Evolutionary conservation across 2,888 invertebrate genomes (phyloP), one percentile per base, ranked within the genome.

Genomic region (Boloria euphrosyne): DNA sequence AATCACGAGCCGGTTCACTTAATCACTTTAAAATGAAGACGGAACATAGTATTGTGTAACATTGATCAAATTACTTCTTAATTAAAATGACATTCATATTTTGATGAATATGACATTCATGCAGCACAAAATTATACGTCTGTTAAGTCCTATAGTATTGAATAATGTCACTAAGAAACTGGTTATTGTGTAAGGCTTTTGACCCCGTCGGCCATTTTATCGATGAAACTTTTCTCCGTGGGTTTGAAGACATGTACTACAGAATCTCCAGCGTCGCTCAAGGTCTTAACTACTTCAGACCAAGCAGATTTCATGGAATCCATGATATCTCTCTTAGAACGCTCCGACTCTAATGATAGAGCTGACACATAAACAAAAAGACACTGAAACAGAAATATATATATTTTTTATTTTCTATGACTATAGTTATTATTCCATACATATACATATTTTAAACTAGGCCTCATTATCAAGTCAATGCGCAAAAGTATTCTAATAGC

Each of bases 161-260:
- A 63, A 55, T 58, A 47, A 38, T 27, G 52, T 46, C 22, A 43
- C 43, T 50, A 10, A 38, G 14, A 54, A 64, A 63, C 51, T 38
- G 71, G 72, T 82, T 83, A 84, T 73, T 84, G 73, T 17, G 76
- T 70, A 44, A 87, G 70, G 62, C 70, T 75, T 69, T 87, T 89
- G 53, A 89, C 69, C 31, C 81, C 80, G 67, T 89, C 89, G 6
- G 85, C 80, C 76, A 89, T 77, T 75, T 89, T 89, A 70, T 85
- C 82, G 4, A 87, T 54, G 6, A 82, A 70, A 62, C 85, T 85
- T 72, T 87, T 89, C 73, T 91, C 90, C 0, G 89, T 89, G 0
- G 90, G 90, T 55, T 87, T 89, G 71, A 90, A 88, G 6, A 87
- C 88, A 58, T 90, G 79, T 2, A 90, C 88, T 0, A 90, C 86